phyloP scores from a whole-genome alignment of 2,797 vertebrate genomes.

The Halcyon badia region DNA sequence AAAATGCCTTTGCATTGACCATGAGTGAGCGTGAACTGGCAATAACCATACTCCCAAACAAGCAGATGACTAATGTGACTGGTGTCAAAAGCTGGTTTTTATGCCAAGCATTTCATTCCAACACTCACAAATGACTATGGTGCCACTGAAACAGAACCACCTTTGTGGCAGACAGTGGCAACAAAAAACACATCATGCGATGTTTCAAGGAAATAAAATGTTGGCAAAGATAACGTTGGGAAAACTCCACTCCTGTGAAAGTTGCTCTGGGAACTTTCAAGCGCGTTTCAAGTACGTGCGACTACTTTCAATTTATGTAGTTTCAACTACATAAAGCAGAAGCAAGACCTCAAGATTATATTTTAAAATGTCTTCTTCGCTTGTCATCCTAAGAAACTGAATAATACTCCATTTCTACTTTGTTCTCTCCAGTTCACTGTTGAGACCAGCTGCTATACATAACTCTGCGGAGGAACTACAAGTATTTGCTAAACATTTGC shows the following conservation, averaged over 20 bases:
- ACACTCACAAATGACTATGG: conserved; percentile 45
- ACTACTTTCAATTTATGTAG: conserved; percentile 44
- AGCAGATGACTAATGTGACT: neutral
- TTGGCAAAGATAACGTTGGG: conserved; percentile 21
- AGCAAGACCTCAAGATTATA: neutral
- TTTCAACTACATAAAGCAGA: conserved; percentile 42
- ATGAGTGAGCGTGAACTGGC: neutral
- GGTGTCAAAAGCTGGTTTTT: conserved; percentile 13
- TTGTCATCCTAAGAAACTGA: neutral
- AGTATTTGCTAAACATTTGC: neutral
- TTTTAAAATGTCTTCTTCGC: neutral
- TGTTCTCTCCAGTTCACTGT: neutral
- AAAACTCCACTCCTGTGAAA: neutral
- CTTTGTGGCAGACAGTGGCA: conserved; percentile 51
- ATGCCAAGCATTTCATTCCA: conserved; percentile 22
- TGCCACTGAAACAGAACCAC: conserved; percentile 51
- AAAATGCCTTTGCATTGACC: neutral
- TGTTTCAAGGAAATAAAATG: neutral
- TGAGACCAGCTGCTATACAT: neutral
- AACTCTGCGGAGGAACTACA: neutral
- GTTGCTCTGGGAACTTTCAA: conserved; percentile 49
- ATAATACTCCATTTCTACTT: neutral
- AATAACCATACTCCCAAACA: neutral
- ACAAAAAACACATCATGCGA: neutral
- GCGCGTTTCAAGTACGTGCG: neutral